phyloP scores from a whole-genome alignment of 64 coral and sea anemone genomes.

The Trachythela sp. region DNA sequence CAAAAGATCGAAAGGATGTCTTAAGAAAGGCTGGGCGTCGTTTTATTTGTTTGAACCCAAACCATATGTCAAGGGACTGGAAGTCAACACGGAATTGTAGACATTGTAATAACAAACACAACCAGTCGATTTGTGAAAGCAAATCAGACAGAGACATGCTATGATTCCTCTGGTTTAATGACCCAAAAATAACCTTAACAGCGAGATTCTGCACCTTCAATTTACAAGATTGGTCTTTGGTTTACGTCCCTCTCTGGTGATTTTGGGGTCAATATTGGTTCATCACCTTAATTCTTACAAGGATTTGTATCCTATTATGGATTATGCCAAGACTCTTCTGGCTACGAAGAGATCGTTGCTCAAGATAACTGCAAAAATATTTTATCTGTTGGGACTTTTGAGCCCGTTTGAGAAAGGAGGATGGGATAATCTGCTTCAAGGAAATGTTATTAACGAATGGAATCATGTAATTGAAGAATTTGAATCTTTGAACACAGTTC shows the following conservation, averaged over 20 bases:
- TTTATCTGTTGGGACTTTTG: not conserved
- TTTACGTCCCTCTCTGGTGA: not conserved
- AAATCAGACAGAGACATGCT: not conserved
- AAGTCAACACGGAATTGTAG: not conserved
- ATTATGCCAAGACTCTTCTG: not conserved
- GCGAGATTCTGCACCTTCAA: not conserved
- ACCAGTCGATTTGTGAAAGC: not conserved
- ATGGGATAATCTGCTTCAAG: not conserved
- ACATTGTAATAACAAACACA: not conserved
- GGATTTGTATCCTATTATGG: not conserved
- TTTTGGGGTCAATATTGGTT: not conserved
- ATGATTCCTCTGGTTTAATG: not conserved
- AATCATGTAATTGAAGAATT: not conserved
- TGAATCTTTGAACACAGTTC: not conserved
- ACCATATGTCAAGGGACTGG: not conserved
- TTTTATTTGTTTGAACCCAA: not conserved
- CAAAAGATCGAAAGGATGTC: not conserved
- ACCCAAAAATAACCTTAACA: not conserved
- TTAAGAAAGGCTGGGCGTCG: not conserved
- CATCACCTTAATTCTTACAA: not conserved
- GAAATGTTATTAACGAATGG: not conserved
- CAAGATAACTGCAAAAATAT: not conserved
- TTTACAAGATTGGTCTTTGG: not conserved
- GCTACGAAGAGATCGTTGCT: not conserved
- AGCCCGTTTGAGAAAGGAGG: not conserved